These are phyloP conservation scores for Trinorchestia longiramus DNA, from an alignment of 1,140 invertebrate species.

Conservation along the genomic window DNA sequence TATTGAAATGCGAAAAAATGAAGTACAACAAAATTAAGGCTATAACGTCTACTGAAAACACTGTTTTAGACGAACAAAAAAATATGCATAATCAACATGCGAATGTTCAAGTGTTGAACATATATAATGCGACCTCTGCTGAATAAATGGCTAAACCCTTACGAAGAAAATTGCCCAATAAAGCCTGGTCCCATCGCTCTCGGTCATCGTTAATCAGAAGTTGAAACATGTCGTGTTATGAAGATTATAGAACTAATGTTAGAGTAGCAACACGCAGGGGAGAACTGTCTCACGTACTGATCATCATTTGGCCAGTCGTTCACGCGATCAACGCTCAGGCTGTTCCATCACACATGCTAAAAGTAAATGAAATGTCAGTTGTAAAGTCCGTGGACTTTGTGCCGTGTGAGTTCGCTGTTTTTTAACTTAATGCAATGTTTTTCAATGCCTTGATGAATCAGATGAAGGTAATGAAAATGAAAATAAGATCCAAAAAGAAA, in stretches of 20 bases:
- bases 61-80: no score
- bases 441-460: no score
- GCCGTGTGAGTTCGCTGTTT: no score
- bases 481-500: no score
- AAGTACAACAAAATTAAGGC: no score
- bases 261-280: neutral
- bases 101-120: neutral
- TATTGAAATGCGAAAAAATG: no score
- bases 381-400: neutral
- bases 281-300: neutral
- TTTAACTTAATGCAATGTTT: no score
- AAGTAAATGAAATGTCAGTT: neutral
- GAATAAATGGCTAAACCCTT: neutral
- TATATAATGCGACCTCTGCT: neutral
- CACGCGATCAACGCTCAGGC: neutral
- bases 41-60: no score
- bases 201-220: neutral
- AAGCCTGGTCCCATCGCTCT: neutral
- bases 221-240: neutral
- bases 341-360: neutral
- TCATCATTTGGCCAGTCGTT: neutral
- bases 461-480: no score
- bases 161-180: neutral
- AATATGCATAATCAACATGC: no score
- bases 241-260: neutral